Percentiles rank a stretch among this genome's conserved stretches.
These are phyloP conservation scores for Tyrannus savana DNA, from an alignment of 2,113 vertebrate species.

Conservation along the genomic window DNA sequence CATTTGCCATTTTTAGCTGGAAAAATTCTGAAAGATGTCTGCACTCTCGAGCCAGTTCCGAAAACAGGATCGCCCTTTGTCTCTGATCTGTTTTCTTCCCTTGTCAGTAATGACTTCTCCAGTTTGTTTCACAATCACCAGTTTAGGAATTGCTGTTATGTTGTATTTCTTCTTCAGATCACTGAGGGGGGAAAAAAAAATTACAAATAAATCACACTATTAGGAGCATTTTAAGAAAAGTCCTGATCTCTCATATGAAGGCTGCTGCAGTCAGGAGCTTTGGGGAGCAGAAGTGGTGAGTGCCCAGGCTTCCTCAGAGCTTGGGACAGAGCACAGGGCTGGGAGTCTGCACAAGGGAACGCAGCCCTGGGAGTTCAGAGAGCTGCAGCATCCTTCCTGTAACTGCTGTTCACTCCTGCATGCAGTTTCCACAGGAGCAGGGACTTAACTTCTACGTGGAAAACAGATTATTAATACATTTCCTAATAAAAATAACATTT, in stretches of 20 bases:
- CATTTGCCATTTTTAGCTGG: conserved; percentile 60
- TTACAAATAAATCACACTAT: neutral
- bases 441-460: neutral
- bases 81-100: conserved; percentile 92
- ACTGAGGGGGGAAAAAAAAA: conserved; percentile 67
- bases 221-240: neutral
- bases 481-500: neutral
- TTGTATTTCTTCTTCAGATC: conserved; percentile 90
- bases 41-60: conserved; percentile 87
- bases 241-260: neutral
- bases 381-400: neutral
- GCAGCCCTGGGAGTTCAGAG: neutral
- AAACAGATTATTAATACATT: neutral
- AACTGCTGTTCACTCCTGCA: neutral
- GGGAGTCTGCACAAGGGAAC: neutral
- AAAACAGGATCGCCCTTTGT: conserved; percentile 88
- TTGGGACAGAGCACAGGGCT: neutral
- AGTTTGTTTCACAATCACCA: conserved; percentile 94
- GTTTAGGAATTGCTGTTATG: conserved; percentile 89
- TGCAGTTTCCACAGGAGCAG: neutral
- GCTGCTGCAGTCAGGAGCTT: neutral
- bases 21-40: conserved; percentile 95
- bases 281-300: neutral
- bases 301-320: neutral
- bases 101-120: conserved; percentile 95